Evolutionary conservation across 2,888 invertebrate genomes (phyloP).

Genomic region (Globia sparganii): DNA sequence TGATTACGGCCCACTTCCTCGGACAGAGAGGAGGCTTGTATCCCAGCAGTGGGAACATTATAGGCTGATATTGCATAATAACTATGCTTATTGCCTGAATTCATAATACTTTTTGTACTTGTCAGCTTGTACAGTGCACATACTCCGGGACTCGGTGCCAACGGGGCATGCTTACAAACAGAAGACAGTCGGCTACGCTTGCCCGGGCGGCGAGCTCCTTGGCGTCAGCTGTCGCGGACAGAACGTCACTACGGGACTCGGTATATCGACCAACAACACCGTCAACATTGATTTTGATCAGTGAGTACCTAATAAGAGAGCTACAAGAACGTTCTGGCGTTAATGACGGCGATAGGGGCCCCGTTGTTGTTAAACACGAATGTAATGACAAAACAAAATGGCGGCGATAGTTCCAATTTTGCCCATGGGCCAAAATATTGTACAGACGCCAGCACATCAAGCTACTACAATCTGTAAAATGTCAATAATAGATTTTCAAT

Average conservation of each 20-base stretch:
- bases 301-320: slow-evolving; percentile 18
- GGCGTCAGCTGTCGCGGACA: slow-evolving; percentile 14
- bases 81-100: not conserved
- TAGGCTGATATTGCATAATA: not conserved
- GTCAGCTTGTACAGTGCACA: not conserved
- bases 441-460: no score
- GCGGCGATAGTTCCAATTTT: not conserved
- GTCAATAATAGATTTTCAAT: no score
- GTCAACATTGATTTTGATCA: slow-evolving; percentile 12
- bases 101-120: not conserved
- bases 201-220: not conserved
- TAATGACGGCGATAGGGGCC: not conserved
- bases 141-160: not conserved
- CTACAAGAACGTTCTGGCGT: not conserved
- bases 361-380: not conserved
- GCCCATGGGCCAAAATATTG: not conserved
- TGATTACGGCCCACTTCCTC: not conserved
- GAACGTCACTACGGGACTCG: not conserved
- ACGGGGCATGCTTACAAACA: not conserved
- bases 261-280: not conserved
- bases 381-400: not conserved
- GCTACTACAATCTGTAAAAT: no score
- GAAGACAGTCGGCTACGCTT: not conserved
- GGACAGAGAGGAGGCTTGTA: not conserved
- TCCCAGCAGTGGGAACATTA: not conserved